Evolutionary conservation across 2,888 invertebrate species (phyloP), one percentile per base, ranked within the genome.

Genomic region (Dasypolia templi): DNA sequence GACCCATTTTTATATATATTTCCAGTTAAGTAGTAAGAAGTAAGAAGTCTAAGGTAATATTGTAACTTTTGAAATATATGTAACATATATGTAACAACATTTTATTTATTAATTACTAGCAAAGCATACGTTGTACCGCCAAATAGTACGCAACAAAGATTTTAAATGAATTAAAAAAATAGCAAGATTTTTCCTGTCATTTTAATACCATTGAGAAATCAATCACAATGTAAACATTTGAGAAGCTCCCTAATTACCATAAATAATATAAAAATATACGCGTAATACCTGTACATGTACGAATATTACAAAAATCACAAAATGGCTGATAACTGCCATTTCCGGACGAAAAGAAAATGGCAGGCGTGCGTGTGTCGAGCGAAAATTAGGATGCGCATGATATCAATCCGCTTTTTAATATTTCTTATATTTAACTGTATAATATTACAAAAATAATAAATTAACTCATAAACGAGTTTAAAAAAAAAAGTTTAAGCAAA

Each of bases 271-370:
- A 7, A 39, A 44, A 44, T 19, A 22, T 32, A n/a, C n/a, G n/a
- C n/a, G n/a, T n/a, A 11, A 0, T 0, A 17, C 6, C 14, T 14
- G 11, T 49, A 49, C 49, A 49, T 44, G 49, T 35, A 6, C 26
- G 17, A 55, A 14, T n/a, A 58, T 55, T 56, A n/a, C 35, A 64
- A 79, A 76, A 39, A 12, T 29, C 58, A 65, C 79, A 79, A 79
- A 77, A 79, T 79, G 81, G 77, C 77, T 77, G 81, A 51, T 56
- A 79, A 81, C 81, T 70, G 64, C 61, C 59, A 76, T 56, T 71
- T 51, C 3, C 14, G 11, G 14, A 4, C 1, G 26, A 0, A 46
- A 58, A 53, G 7, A 35, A 61, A 53, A 77, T 42, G 63, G 32
- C 55, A 56, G 29, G 62, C 35, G 29, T n/a, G 14, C 26, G 46